Conservation (phyloP, 2,113 vertebrate species). For the Vanacampus margaritifer region DNA sequence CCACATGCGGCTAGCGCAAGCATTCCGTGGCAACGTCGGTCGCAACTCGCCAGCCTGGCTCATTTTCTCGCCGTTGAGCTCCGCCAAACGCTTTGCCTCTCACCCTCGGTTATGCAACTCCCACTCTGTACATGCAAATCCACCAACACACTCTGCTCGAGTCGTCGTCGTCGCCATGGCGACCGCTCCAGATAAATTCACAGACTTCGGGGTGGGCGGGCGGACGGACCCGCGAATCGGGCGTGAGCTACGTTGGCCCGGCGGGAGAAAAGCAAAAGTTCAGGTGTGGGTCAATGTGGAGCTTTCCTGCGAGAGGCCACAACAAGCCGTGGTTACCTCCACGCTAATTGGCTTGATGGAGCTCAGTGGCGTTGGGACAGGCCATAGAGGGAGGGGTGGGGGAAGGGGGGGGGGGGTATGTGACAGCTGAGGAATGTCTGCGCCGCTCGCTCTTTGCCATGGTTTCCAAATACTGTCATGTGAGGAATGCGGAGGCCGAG, state of each 20-base stretch:
- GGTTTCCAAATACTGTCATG: constrained; percentile 82
- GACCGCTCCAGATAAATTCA: constrained; percentile 56
- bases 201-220: constrained; percentile 23
- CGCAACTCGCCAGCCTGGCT: constrained; percentile 26
- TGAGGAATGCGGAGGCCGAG: constrained; percentile 78
- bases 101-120: constrained; percentile 64
- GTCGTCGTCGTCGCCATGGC: constrained; percentile 55
- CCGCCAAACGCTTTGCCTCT: constrained; percentile 33
- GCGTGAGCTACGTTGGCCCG: background rate
- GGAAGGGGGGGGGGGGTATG: constrained; percentile 63
- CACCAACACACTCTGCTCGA: constrained; percentile 57
- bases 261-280: constrained; percentile 13
- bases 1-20: background rate
- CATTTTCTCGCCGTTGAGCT: constrained; percentile 27
- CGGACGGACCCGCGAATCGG: background rate
- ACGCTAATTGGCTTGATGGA: constrained; percentile 46
- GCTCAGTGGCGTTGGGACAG: constrained; percentile 37
- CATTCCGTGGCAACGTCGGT: constrained; percentile 46
- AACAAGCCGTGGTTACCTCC: constrained; percentile 39
- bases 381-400: constrained; percentile 8
- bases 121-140: constrained; percentile 66
- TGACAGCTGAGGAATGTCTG: constrained; percentile 87
- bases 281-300: constrained; percentile 52
- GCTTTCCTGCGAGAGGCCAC: constrained; percentile 31
- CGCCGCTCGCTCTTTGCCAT: constrained; percentile 69